Evolutionary conservation across 2,888 invertebrate species (phyloP), one percentile per base, ranked within the genome.

Genomic region (Thelaira solivaga): DNA sequence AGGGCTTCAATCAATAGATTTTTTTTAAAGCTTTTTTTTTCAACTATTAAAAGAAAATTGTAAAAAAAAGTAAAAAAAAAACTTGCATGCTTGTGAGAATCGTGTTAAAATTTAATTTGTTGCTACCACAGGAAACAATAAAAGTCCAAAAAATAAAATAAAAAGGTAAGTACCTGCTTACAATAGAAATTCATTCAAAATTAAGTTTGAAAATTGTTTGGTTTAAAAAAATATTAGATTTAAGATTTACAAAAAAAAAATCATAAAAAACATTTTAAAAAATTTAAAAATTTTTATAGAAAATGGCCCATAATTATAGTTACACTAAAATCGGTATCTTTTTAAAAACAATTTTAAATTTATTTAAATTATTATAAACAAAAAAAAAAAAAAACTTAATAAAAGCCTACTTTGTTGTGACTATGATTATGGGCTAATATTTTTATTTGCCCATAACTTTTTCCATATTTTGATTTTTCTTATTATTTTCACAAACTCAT

Each of bases 91-190:
- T 72, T 57, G 20, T 31, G 2, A 34, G 16, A 68, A 68, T 72
- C 77, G 65, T 74, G 74, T 61, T 74, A 69, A 61, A 71, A 74
- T 74, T 78, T 78, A 78, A 78, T 78, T 78, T 71, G 69, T 55
- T 71, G 69, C 74, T 61, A 65, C 69, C 49, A 71, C 69, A 74
- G 78, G 69, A 78, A 74, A 78, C 78, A 74, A 65, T 73, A 78
- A 64, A 65, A 74, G 65, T 74, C 73, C 57, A 20, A 71, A 65
- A 69, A 71, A 68, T 45, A 8, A 39, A 47, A 43, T 34, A 45
- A 59, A 51, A 26, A 22, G n/a, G 10, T 57, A 55, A 31, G 22
- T n/a, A n/a, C n/a, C n/a, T n/a, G 16, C 18, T 59, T n/a, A 41
- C 29, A n/a, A n/a, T n/a, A n/a, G n/a, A n/a, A n/a, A n/a, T n/a